These are phyloP conservation scores for Carabus problematicus DNA, from an alignment of 2,888 invertebrate species.

Conservation along the genomic window DNA sequence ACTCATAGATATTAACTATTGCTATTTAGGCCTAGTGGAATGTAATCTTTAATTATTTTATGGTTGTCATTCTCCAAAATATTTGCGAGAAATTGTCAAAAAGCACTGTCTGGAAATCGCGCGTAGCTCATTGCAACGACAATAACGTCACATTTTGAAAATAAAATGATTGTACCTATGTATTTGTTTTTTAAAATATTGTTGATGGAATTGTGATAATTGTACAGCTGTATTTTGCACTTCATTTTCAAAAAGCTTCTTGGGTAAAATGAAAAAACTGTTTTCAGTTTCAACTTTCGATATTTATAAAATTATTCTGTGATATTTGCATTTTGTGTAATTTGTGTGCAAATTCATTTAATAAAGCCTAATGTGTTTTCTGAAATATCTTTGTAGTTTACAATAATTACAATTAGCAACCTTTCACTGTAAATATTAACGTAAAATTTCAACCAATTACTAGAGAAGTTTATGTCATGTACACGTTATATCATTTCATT, in stretches of 20 bases:
- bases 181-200: constrained; percentile 1
- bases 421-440: too few relatives aligned
- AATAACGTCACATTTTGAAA: constrained; percentile 34
- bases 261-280: not conserved
- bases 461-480: too few relatives aligned
- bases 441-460: too few relatives aligned
- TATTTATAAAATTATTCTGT: constrained; percentile 36
- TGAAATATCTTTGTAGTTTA: constrained; percentile 1
- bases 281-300: not conserved
- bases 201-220: constrained; percentile 7
- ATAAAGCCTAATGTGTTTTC: constrained; percentile 35
- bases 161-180: constrained; percentile 7
- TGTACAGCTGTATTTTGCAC: constrained; percentile 4
- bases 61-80: too few relatives aligned
- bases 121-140: constrained; percentile 38
- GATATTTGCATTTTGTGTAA: constrained; percentile 38
- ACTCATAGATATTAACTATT: not conserved
- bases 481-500: too few relatives aligned
- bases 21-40: constrained; percentile 1
- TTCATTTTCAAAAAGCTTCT: not conserved
- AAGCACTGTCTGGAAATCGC: constrained; percentile 4
- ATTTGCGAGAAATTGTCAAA: not conserved
- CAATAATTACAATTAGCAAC: too few relatives aligned
- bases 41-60: too few relatives aligned
- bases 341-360: constrained; percentile 22